Evolutionary conservation across 2,888 invertebrate species (phyloP), one percentile per base, ranked within the genome.

Genomic region (Mimas tiliae): DNA sequence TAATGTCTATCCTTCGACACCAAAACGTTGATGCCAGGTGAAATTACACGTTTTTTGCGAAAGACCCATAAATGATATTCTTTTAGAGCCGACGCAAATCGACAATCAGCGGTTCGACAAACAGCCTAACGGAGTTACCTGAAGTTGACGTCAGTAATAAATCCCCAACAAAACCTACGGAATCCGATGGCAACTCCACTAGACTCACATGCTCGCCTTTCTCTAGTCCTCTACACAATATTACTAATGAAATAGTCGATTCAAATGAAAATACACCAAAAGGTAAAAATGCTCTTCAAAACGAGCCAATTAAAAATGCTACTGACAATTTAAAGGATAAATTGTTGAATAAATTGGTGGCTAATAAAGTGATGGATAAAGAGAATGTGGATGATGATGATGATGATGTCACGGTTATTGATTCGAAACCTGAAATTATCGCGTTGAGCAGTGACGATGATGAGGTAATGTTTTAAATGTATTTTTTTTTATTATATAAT

Each of bases 381-480:
- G 80, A 83, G 70, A 82, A 74, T 65, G 75, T 73, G 11, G 72
- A 65, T 0, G 73, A 77, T 66, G 89, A 77, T 66, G 89, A 91
- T 70, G 91, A 93, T 73, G 92, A 93, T 65, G 83, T 93, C 12
- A 85, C 91, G 1, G 88, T 93, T 14, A 82, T 92, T 63, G 91
- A 91, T 62, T 76, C 72, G 0, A 81, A 83, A 63, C 83, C 87
- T 6, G 91, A 91, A 73, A 82, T 94, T 12, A 91, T 94, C 45
- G 88, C 89, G 9, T 74, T 93, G 14, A 94, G 93, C 81, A 94
- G 94, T 65, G 93, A 93, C 70, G 93, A 93, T 34, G 93, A 93
- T 6, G 85, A 83, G 80, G 90, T 90, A 69, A 19, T 27, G 16
- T 6, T 42, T 42, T 12, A 16, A 7, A 33, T 16, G 34, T 27